A percentile compares a stretch with the other conserved stretches of the same genome.
Evolutionary conservation across 2,113 vertebrate species (phyloP).

Genomic region (Pantherophis guttatus): DNA sequence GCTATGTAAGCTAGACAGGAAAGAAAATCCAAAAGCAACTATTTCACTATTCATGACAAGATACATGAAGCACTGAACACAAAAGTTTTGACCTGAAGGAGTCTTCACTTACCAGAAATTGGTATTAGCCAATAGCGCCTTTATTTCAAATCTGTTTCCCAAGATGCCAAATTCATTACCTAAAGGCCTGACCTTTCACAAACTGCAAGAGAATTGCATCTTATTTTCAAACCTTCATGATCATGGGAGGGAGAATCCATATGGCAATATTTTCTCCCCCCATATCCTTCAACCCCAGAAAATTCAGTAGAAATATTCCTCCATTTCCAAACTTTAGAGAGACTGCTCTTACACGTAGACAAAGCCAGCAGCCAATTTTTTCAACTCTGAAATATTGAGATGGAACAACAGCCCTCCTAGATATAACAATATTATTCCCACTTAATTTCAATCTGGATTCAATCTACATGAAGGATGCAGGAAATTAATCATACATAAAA

Average conservation of each 20-base stretch:
- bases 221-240: neutral
- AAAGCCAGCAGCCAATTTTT: neutral
- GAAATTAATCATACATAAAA: neutral
- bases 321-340: neutral
- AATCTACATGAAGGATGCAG: neutral
- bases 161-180: neutral
- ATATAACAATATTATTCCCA: neutral
- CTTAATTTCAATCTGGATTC: neutral
- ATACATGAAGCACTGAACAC: neutral
- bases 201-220: neutral
- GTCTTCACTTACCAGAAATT: neutral
- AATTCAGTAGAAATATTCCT: neutral
- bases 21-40: neutral
- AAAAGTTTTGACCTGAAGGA: neutral
- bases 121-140: neutral
- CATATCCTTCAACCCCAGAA: neutral
- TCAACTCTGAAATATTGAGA: neutral
- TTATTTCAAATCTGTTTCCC: neutral
- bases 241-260: neutral
- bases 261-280: neutral
- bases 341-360: neutral
- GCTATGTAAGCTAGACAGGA: neutral
- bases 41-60: neutral
- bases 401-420: neutral
- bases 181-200: neutral